Evolutionary conservation across 2,888 invertebrate genomes (phyloP).

Genomic region (Caenorhabditis parvicauda): DNA sequence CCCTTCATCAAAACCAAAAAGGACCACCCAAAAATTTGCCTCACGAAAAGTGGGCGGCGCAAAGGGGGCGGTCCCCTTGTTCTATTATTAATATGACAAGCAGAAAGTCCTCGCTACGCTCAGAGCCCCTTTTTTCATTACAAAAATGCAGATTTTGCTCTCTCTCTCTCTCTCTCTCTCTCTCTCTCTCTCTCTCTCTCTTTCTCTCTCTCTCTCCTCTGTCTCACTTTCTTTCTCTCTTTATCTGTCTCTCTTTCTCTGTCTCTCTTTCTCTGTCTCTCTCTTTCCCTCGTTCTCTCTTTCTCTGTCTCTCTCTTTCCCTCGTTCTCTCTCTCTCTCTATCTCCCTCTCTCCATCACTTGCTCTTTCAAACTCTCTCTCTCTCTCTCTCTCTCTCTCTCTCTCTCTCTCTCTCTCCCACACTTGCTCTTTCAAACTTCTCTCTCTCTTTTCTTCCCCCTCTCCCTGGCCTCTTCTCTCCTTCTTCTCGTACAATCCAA

Average conservation of each 20-base stretch:
- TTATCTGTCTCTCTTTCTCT: not conserved
- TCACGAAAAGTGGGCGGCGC: too few relatives aligned
- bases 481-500: too few relatives aligned
- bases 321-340: not conserved
- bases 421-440: too few relatives aligned
- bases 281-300: conserved; percentile 5
- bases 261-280: not conserved
- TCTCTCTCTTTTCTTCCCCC: too few relatives aligned
- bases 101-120: too few relatives aligned
- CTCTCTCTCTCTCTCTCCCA: conserved; percentile 9
- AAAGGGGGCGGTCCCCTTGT: conserved; percentile 9
- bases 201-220: not conserved
- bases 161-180: not conserved
- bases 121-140: not conserved
- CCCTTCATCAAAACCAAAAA: too few relatives aligned
- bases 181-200: not conserved
- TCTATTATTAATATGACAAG: too few relatives aligned
- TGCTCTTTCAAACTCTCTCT: not conserved
- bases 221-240: not conserved
- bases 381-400: conserved; percentile 5
- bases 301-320: not conserved
- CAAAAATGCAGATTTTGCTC: too few relatives aligned
- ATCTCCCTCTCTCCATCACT: not conserved
- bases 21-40: too few relatives aligned
- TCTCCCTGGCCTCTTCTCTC: too few relatives aligned